Base-by-base conservation (phyloP, 2,113 vertebrate species). In the Bambusicola thoracicus region DNA sequence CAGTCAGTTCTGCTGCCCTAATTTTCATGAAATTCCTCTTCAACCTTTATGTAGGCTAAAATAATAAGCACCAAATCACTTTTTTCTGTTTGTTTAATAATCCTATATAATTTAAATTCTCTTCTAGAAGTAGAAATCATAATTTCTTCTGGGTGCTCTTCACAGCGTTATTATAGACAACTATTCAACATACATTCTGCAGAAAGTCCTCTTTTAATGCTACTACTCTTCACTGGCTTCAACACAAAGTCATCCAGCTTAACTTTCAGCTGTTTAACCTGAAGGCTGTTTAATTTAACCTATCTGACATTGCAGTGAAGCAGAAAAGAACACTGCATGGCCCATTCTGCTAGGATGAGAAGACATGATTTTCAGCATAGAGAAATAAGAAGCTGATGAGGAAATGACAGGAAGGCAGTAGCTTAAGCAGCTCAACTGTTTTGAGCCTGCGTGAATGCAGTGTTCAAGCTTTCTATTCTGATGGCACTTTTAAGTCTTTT, bases 181-280 rank as follows among this genome's bases (percentile, higher is more conserved):
- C 6, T 9, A 83, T 10, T 10, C 77, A 88, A 49, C 13, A 24
- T 8, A 43, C 21, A 66, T 89, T 89, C 27, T 48, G 18, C 58
- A 62, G 58, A 61, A 73, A 75, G 46, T 25, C 75, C 38, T 79
- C 49, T n/a, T 56, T 90, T 53, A 73, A 80, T 19, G 18, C 40
- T 66, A 44, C 17, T 36, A 5, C 36, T 92, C 24, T 61, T 81
- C 43, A 67, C 4, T 30, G 61, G 38, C 74, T 69, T 73, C 58
- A 69, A 29, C 66, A 40, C 30, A 81, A 85, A 85, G 48, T 66
- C 87, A 76, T 15, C 25, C 53, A 30, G 27, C 36, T 81, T 69
- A 62, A 95, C 89, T n/a, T 73, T 34, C 40, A n/a, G 44, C 48
- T 94, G 36, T 84, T 80, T 55, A 90, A 90, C 16, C 61, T 46